Conservation (phyloP, 2,888 invertebrate genomes). For the Yponomeuta plumbellus region DNA sequence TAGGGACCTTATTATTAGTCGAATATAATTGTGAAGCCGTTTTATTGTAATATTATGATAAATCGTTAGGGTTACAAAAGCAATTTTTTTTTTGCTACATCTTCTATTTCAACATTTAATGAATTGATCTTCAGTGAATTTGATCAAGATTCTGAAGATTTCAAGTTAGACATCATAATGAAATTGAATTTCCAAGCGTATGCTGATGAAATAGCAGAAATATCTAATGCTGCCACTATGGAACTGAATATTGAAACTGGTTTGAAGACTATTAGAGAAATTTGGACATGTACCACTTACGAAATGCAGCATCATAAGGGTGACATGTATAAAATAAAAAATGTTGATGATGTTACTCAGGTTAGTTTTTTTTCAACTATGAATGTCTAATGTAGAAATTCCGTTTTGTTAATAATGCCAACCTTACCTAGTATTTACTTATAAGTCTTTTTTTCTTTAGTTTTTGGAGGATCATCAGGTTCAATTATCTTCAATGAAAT, state of each 20-base stretch:
- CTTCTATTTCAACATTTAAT: no score
- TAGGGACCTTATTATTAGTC: no score
- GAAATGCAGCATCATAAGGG: slow-evolving; percentile 85
- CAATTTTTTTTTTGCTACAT: no score
- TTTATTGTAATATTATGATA: no score
- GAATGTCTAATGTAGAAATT: neutral
- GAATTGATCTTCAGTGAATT: slow-evolving; percentile 74
- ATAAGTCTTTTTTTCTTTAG: slow-evolving; percentile 31
- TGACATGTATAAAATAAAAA: slow-evolving; percentile 81
- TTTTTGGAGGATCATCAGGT: slow-evolving; percentile 90
- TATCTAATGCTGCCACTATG: slow-evolving; percentile 92
- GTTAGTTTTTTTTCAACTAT: slow-evolving; percentile 32
- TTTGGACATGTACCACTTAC: slow-evolving; percentile 83
- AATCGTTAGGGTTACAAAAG: no score
- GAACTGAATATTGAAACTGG: slow-evolving; percentile 90
- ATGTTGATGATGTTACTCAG: slow-evolving; percentile 86
- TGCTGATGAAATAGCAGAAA: slow-evolving; percentile 88
- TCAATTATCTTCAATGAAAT: slow-evolving; percentile 90
- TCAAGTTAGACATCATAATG: slow-evolving; percentile 88
- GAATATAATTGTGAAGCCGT: no score
- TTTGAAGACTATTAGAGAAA: slow-evolving; percentile 81
- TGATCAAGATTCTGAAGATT: slow-evolving; percentile 85
- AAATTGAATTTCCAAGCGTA: slow-evolving; percentile 88
- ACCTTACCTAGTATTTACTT: neutral
- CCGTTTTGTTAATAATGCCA: neutral